These are phyloP conservation scores for Julus scanicus DNA, from an alignment of 2,888 invertebrate species.

Conservation along the genomic window DNA sequence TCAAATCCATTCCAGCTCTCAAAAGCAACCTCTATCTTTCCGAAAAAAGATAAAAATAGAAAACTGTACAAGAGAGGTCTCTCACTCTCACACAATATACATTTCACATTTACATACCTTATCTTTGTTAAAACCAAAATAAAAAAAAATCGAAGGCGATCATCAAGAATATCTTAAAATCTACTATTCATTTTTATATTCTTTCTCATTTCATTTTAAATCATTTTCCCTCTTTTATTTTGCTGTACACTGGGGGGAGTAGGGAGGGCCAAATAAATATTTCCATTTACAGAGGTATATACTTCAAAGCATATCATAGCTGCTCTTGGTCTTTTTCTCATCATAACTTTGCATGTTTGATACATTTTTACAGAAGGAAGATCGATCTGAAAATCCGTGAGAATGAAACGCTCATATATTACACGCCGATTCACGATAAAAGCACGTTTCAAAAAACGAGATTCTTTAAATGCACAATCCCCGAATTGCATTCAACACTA, in stretches of 20 bases:
- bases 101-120: conserved; percentile 41
- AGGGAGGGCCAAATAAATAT: conserved; percentile 38
- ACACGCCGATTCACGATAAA: conserved; percentile 16
- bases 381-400: conserved; percentile 45
- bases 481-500: conserved; percentile 15
- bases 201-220: not conserved
- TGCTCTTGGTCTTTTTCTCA: conserved; percentile 44
- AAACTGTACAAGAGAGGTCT: conserved; percentile 45
- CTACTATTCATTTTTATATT: conserved; percentile 40
- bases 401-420: conserved; percentile 24
- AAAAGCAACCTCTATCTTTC: conserved; percentile 35
- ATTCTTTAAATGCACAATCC: conserved; percentile 38
- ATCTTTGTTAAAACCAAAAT: conserved; percentile 27
- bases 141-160: not conserved
- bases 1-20: not conserved
- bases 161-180: conserved; percentile 43
- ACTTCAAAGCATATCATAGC: conserved; percentile 43
- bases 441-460: not conserved
- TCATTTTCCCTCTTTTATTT: conserved; percentile 41
- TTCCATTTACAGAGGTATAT: conserved; percentile 47
- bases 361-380: conserved; percentile 41
- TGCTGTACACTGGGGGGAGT: conserved; percentile 1
- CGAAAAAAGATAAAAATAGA: conserved; percentile 42
- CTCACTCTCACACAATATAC: conserved; percentile 47
- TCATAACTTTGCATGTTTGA: conserved; percentile 38